Percentiles rank a stretch among this genome's conserved stretches.
Evolutionary conservation across 2,113 vertebrate genomes (phyloP).

Genomic region (Coturnix japonica): DNA sequence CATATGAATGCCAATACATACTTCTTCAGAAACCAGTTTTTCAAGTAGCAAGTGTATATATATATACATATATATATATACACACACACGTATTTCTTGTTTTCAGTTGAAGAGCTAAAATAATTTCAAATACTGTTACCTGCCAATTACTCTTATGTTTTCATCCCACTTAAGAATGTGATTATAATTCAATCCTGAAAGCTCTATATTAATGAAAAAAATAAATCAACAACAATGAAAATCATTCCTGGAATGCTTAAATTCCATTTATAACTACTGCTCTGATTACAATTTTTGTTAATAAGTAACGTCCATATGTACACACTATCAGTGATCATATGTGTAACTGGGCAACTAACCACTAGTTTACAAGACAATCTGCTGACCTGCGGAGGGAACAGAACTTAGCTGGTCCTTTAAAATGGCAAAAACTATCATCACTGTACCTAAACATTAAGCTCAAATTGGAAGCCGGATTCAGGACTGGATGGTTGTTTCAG

Average conservation of each 20-base stretch:
- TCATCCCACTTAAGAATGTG: not conserved
- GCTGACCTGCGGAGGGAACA: not conserved
- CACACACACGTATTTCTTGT: not conserved
- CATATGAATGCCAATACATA: not conserved
- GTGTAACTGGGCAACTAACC: not conserved
- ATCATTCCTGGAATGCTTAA: not conserved
- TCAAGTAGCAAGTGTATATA: not conserved
- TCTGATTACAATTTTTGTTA: not conserved
- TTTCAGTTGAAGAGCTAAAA: not conserved
- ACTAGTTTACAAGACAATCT: not conserved
- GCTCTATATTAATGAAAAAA: not conserved
- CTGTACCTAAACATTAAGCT: not conserved
- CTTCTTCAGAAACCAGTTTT: not conserved
- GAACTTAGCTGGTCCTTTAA: not conserved
- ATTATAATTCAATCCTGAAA: not conserved
- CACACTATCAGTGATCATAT: not conserved
- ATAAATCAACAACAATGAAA: conserved; percentile 9
- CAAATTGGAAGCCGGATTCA: not conserved
- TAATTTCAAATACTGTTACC: not conserved
- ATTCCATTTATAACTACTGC: not conserved
- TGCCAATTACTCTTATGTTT: not conserved
- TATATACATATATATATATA: too few species aligned
- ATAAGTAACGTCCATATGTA: not conserved
- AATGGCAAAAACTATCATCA: not conserved
- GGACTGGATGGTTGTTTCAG: not conserved